These are phyloP conservation scores for Punctoribates punctum DNA, from an alignment of 2,888 invertebrate species.

Conservation along the genomic window DNA sequence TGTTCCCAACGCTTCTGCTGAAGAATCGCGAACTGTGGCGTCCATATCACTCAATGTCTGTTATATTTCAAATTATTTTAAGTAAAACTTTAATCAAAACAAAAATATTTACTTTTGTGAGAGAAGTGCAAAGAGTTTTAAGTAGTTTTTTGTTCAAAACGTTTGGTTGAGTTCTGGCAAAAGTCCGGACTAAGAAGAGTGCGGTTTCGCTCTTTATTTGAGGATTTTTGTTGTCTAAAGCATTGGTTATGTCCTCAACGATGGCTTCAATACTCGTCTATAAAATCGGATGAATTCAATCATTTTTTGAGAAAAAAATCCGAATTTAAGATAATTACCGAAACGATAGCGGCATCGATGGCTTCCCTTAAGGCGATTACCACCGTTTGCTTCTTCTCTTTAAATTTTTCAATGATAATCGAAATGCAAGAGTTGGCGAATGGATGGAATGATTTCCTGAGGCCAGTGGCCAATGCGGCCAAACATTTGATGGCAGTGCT, in stretches of 20 bases:
- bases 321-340: slow-evolving; percentile 19
- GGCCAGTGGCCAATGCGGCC: slow-evolving; percentile 73
- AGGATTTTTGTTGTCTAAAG: slow-evolving; percentile 86
- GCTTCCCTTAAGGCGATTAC: slow-evolving; percentile 81
- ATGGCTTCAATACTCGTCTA: slow-evolving; percentile 46
- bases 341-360: slow-evolving; percentile 68
- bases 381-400: slow-evolving; percentile 91
- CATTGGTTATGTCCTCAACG: slow-evolving; percentile 73
- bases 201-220: slow-evolving; percentile 82
- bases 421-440: slow-evolving; percentile 69
- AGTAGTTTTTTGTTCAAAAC: slow-evolving; percentile 83
- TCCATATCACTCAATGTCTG: slow-evolving; percentile 61
- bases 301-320: slow-evolving; percentile 62
- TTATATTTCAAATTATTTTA: slow-evolving; percentile 27
- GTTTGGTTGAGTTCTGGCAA: slow-evolving; percentile 73
- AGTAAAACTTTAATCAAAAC: not conserved
- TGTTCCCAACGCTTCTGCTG: slow-evolving; percentile 89
- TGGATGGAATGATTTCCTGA: slow-evolving; percentile 79
- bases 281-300: no score
- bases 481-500: slow-evolving; percentile 79
- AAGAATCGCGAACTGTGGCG: slow-evolving; percentile 83
- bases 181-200: slow-evolving; percentile 74
- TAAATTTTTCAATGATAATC: slow-evolving; percentile 87
- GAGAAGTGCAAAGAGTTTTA: slow-evolving; percentile 71
- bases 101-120: slow-evolving; percentile 62